A percentile compares a stretch with the other conserved stretches of the same genome.
Conservation (phyloP, 2,888 invertebrate genomes). For the Meteorus cinctellus region DNA sequence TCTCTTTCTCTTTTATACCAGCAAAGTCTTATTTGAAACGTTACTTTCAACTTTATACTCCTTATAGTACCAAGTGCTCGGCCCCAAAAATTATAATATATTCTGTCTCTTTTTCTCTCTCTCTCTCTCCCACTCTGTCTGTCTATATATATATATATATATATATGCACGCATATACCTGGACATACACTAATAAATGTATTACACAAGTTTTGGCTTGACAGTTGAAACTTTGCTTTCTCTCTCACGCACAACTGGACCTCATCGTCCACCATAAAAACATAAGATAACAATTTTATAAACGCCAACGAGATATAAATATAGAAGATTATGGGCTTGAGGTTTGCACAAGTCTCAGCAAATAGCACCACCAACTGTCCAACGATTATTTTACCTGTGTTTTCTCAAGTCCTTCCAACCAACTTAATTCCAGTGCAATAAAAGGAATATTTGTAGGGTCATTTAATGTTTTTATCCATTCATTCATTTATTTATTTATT, state of each 20-base stretch:
- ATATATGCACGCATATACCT: slow-evolving; percentile 3
- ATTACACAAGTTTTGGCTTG: slow-evolving; percentile 44
- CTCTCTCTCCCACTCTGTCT: neutral
- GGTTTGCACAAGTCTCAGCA: slow-evolving; percentile 40
- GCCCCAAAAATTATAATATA: slow-evolving; percentile 34
- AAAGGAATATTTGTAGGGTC: neutral
- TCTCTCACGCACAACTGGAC: slow-evolving; percentile 32
- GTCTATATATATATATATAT: neutral
- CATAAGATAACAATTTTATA: slow-evolving; percentile 72
- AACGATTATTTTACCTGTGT: slow-evolving; percentile 34
- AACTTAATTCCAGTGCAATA: neutral
- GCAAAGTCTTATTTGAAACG: slow-evolving; percentile 3
- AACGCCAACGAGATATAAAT: slow-evolving; percentile 66
- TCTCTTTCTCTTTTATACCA: slow-evolving; percentile 2
- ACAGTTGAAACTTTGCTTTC: slow-evolving; percentile 24
- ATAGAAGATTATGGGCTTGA: slow-evolving; percentile 69
- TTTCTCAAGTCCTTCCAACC: neutral
- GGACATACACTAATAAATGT: slow-evolving; percentile 37
- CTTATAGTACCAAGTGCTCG: slow-evolving; percentile 6
- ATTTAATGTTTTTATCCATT: neutral
- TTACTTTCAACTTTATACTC: neutral
- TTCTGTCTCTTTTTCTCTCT: no score
- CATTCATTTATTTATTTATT: neutral
- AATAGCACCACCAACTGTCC: slow-evolving; percentile 33
- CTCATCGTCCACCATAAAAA: slow-evolving; percentile 40